phyloP scores from a whole-genome alignment of 1,140 invertebrate species.

The Meloidogyne chitwoodi region DNA sequence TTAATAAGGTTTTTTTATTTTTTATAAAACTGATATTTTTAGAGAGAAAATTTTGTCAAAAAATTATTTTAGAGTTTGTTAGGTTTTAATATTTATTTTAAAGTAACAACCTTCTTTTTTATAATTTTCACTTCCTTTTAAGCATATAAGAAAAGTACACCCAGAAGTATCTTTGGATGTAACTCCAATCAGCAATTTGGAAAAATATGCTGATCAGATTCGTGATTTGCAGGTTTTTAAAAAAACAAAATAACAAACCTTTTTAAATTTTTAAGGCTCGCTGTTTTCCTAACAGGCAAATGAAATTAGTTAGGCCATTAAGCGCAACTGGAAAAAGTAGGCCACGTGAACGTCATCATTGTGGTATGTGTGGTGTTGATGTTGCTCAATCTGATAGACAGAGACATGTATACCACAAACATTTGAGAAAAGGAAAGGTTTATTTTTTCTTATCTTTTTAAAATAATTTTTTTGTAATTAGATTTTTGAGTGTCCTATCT shows the following conservation, averaged over 20 bases:
- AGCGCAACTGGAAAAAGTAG: constrained; percentile 6
- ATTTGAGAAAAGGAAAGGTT: constrained; percentile 27
- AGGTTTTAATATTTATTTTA: no score
- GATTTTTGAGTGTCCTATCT: constrained; percentile 49
- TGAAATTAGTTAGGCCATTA: constrained; percentile 44
- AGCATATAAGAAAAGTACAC: constrained; percentile 48
- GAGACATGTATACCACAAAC: constrained; percentile 49
- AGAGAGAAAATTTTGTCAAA: no score
- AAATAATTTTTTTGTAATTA: background rate
- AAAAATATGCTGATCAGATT: constrained; percentile 49
- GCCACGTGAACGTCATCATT: constrained; percentile 43
- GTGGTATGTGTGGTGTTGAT: constrained; percentile 35
- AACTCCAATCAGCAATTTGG: constrained; percentile 45
- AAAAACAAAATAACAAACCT: no score
- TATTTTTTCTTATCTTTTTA: background rate
- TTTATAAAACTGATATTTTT: no score
- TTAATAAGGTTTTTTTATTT: constrained; percentile 6
- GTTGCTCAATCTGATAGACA: constrained; percentile 51
- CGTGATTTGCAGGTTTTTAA: constrained; percentile 34
- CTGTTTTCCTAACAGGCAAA: constrained; percentile 52
- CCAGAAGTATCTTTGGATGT: constrained; percentile 21
- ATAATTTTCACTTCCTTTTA: constrained; percentile 2
- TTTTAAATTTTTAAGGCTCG: constrained; percentile 24
- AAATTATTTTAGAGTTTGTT: no score
- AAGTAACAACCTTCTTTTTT: constrained; percentile 9